Conservation (phyloP, 2,113 vertebrate species). For the Mirounga angustirostris region DNA sequence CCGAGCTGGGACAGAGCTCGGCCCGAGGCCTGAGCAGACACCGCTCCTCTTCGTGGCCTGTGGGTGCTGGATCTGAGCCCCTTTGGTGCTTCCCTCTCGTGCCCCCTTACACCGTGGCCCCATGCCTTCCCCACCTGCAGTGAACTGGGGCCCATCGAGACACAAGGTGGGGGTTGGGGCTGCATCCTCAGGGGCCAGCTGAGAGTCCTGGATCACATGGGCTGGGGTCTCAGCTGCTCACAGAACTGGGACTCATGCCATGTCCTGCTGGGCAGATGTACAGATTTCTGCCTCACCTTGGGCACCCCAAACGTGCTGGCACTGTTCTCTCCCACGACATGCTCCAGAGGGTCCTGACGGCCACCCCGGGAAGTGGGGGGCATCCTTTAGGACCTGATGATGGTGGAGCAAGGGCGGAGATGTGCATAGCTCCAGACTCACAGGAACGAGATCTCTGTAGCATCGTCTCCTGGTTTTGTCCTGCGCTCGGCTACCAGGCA, state of each 20-base stretch:
- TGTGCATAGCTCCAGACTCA: neutral
- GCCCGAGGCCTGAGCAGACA: neutral
- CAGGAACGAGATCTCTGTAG: neutral
- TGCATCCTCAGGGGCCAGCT: neutral
- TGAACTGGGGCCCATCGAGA: neutral
- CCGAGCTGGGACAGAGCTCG: neutral
- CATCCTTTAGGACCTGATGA: neutral
- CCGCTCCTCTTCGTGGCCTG: neutral
- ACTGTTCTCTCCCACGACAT: neutral
- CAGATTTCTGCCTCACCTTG: neutral
- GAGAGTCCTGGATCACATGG: neutral
- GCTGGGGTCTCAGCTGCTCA: neutral
- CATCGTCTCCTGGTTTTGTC: neutral
- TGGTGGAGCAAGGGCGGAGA: neutral
- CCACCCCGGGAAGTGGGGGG: neutral
- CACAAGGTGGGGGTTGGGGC: neutral
- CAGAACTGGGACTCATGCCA: neutral
- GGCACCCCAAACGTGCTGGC: neutral
- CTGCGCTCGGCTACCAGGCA: neutral
- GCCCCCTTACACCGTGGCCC: neutral
- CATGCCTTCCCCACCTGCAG: neutral
- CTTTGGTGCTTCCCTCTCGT: rapidly evolving
- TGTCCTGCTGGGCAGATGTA: neutral
- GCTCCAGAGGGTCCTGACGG: neutral
- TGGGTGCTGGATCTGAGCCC: neutral